Base-by-base conservation (phyloP, 2,113 vertebrate genomes). In the Coreoperca whiteheadi region DNA sequence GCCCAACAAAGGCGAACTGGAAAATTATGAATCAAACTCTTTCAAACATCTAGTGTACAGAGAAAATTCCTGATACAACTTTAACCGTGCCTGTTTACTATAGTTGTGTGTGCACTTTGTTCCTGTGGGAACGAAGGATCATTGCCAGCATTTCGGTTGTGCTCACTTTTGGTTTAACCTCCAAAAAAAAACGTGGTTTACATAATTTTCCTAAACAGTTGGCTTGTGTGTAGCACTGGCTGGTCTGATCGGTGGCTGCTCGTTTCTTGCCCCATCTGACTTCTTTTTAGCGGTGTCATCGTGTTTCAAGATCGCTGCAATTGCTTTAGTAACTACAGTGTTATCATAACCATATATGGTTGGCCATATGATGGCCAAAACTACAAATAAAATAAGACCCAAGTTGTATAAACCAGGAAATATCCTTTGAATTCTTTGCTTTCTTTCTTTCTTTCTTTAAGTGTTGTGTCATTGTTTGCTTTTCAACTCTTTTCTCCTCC, bases 401-500 rank as follows among this genome's bases (percentile, higher is more conserved):
- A 43, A 30, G 30, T 28, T 67, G 41, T 74, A 9, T 18, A 60
- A 60, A 71, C 37, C 51, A 56, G 25, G 25, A 71, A 74, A 81
- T 71, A 37, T 59, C 11, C 46, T 41, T 51, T 59, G 34, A 54
- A 30, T 54, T 41, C 1, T 20, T 41, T 41, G 7, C 20, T 61
- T 53, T 79, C 51, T 34, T 79, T 25, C 41, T 30, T 8, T 60
- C 39, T 39, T 39, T 39, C 4, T n/a, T n/a, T n/a, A 18, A 18
- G 4, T 63, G 41, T 66, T 60, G 28, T 79, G 63, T 75, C 56
- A 76, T 81, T 70, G 46, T 71, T 59, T 75, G 43, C 88, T 70
- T 71, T 23, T 72, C 16, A 21, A 78, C n/a, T 86, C 34, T 89
- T 30, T 86, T 82, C 91, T 23, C 59, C 80, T 93, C 23, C 94